A percentile compares a stretch with the other conserved stretches of the same genome.
Conservation (phyloP, 2,113 vertebrate species). For the Axis porcinus region DNA sequence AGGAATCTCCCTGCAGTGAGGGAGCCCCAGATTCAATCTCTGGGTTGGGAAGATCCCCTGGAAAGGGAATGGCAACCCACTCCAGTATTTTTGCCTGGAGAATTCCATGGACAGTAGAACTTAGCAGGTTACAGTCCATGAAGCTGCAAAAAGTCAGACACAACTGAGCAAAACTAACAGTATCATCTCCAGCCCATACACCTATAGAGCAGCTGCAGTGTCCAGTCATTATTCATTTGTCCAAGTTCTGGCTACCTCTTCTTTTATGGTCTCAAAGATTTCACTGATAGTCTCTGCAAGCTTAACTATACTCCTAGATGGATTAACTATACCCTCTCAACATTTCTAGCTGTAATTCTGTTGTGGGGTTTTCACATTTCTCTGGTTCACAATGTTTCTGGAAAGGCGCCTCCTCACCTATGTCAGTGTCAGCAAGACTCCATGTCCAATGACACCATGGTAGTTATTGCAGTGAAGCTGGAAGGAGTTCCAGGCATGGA, state of each 20-base stretch:
- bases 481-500: conserved; percentile 48
- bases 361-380: not conserved
- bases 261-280: not conserved
- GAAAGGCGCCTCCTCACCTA: not conserved
- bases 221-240: not conserved
- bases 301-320: not conserved
- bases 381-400: not conserved
- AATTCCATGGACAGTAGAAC: not conserved
- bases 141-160: not conserved
- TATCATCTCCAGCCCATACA: not conserved
- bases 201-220: not conserved
- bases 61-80: not conserved
- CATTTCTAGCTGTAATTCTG: not conserved
- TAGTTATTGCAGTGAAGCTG: conserved; percentile 63
- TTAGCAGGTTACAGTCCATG: not conserved
- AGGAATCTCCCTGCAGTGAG: not conserved
- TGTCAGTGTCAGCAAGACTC: conserved; percentile 57
- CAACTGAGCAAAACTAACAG: not conserved
- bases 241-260: not conserved
- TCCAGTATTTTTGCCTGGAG: not conserved
- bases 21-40: not conserved
- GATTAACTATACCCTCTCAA: not conserved
- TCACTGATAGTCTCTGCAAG: not conserved
- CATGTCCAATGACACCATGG: conserved; percentile 65
- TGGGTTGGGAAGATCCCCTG: not conserved